Conservation (phyloP, 2,888 invertebrate genomes). For the Dicycla oo region DNA sequence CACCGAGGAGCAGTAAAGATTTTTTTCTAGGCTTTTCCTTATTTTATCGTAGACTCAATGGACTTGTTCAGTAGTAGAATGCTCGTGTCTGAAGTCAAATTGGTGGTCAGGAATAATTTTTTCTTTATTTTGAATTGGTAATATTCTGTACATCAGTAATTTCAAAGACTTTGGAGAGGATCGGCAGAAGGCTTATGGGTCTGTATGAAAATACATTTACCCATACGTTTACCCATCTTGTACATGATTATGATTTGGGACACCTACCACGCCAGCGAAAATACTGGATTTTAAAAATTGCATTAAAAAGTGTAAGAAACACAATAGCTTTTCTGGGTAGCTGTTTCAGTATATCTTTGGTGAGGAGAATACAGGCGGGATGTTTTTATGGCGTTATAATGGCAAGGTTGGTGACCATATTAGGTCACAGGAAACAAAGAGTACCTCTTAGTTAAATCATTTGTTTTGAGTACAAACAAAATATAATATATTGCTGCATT, state of each 20-base stretch:
- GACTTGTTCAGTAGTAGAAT: background rate
- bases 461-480: conserved; percentile 25
- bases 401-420: background rate
- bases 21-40: background rate
- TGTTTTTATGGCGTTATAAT: background rate
- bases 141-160: no score
- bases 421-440: background rate
- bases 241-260: background rate
- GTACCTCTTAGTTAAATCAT: background rate
- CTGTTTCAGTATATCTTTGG: no score
- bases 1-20: background rate
- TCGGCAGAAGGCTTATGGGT: background rate
- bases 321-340: no score
- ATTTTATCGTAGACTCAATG: background rate
- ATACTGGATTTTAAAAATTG: no score
- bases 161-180: no score
- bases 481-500: background rate
- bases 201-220: background rate
- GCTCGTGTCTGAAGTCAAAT: background rate
- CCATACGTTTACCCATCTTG: background rate
- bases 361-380: no score
- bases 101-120: background rate
- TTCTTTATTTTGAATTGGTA: background rate
- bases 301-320: no score
- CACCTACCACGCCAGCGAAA: no score